phyloP scores from a whole-genome alignment of 2,113 vertebrate genomes.

The Trichechus manatus region DNA sequence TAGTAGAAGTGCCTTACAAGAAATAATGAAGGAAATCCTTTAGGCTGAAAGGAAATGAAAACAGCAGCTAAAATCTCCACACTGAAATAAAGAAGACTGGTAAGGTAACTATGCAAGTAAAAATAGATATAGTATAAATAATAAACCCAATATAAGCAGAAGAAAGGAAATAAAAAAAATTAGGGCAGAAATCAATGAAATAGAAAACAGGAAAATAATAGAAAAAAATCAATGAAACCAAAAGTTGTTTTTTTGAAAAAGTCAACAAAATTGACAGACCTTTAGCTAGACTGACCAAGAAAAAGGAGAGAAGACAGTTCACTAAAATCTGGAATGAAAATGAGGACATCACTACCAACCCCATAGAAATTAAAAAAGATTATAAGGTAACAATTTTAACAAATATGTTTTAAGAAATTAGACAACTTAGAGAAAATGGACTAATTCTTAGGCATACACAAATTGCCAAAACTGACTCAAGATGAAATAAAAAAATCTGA shows the following conservation, averaged over 20 bases:
- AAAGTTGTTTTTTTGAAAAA: neutral
- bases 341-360: neutral
- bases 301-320: constrained; percentile 29
- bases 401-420: neutral
- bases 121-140: neutral
- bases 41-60: constrained; percentile 22
- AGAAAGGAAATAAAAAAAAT: constrained; percentile 20
- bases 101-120: neutral
- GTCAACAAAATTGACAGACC: neutral
- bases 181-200: constrained; percentile 7
- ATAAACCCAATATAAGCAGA: neutral
- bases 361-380: neutral
- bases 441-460: neutral
- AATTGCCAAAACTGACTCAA: neutral
- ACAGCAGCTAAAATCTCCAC: neutral
- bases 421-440: neutral
- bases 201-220: neutral
- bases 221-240: neutral
- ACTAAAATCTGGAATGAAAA: constrained; percentile 5
- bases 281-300: neutral
- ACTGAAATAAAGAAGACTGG: neutral
- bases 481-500: constrained; percentile 32
- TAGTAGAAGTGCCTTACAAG: neutral
- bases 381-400: neutral
- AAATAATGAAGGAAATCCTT: neutral